Evolutionary conservation across 2,888 invertebrate species (phyloP).

Genomic region (Julus scandinavius): DNA sequence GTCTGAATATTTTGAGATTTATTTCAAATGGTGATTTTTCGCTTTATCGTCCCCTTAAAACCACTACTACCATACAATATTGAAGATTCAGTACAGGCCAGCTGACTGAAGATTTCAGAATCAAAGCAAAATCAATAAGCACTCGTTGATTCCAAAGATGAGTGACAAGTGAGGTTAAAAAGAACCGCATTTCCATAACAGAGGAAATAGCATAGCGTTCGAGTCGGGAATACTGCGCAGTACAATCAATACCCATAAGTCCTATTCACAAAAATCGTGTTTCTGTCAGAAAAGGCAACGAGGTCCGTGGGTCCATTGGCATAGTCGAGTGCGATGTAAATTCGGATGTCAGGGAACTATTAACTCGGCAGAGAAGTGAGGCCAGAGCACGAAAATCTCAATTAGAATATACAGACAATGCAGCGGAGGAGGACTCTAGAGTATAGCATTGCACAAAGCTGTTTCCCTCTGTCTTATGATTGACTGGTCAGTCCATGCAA

Average conservation of each 20-base stretch:
- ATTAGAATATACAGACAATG: not conserved
- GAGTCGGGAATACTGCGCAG: not conserved
- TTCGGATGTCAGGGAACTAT: not conserved
- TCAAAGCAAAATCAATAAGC: slow-evolving; percentile 46
- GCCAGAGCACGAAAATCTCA: slow-evolving; percentile 18
- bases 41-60: not conserved
- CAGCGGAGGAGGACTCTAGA: not conserved
- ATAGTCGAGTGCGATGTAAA: not conserved
- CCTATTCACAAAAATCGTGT: slow-evolving; percentile 10
- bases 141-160: slow-evolving; percentile 33
- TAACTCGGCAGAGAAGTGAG: not conserved
- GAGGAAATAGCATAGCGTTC: slow-evolving; percentile 9
- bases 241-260: slow-evolving; percentile 37
- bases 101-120: slow-evolving; percentile 30
- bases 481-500: slow-evolving; percentile 43
- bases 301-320: not conserved
- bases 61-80: not conserved
- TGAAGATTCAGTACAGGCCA: not conserved
- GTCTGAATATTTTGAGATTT: not conserved
- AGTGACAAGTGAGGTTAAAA: slow-evolving; percentile 46
- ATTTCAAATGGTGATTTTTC: not conserved
- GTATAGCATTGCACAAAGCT: not conserved
- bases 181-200: slow-evolving; percentile 46
- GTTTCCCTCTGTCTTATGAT: not conserved
- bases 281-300: slow-evolving; percentile 20